A percentile compares a stretch with the other conserved stretches of the same genome.
These are phyloP conservation scores for Aspidapion aeneum DNA, from an alignment of 2,888 invertebrate genomes.

Conservation along the genomic window DNA sequence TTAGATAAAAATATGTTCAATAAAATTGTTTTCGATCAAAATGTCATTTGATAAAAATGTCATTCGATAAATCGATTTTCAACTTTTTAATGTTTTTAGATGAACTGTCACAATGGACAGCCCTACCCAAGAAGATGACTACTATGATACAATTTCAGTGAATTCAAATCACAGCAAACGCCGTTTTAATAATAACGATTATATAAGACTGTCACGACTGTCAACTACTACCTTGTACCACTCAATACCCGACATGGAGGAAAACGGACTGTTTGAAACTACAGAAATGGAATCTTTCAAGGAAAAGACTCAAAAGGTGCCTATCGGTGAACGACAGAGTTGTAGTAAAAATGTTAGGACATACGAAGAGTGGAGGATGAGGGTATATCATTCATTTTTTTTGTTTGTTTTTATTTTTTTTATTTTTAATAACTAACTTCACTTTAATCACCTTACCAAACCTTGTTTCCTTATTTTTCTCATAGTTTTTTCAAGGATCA, in stretches of 20 bases:
- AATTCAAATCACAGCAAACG: slow-evolving; percentile 37
- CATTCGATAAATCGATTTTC: no score
- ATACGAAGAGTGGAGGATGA: slow-evolving; percentile 60
- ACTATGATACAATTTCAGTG: slow-evolving; percentile 46
- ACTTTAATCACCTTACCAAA: no score
- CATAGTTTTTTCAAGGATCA: no score
- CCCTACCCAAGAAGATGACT: slow-evolving; percentile 40
- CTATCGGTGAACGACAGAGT: slow-evolving; percentile 46
- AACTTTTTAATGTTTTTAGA: no score
- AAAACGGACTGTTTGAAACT: slow-evolving; percentile 13
- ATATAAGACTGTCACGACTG: slow-evolving; percentile 45
- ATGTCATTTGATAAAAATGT: no score
- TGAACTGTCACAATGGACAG: slow-evolving; percentile 33
- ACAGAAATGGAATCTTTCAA: slow-evolving; percentile 41
- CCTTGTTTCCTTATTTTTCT: no score
- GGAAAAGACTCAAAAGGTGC: slow-evolving; percentile 48
- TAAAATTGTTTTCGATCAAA: no score
- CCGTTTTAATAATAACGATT: slow-evolving; percentile 37
- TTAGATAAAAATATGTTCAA: no score
- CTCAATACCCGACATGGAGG: slow-evolving; percentile 54
- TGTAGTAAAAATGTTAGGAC: slow-evolving; percentile 51
- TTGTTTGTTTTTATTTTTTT: not conserved
- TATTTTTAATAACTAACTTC: slow-evolving; percentile 11
- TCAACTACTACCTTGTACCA: slow-evolving; percentile 59
- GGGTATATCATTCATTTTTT: slow-evolving; percentile 46